phyloP scores from a whole-genome alignment of 2,888 invertebrate species.

The Sinohyriopsis cumingii region DNA sequence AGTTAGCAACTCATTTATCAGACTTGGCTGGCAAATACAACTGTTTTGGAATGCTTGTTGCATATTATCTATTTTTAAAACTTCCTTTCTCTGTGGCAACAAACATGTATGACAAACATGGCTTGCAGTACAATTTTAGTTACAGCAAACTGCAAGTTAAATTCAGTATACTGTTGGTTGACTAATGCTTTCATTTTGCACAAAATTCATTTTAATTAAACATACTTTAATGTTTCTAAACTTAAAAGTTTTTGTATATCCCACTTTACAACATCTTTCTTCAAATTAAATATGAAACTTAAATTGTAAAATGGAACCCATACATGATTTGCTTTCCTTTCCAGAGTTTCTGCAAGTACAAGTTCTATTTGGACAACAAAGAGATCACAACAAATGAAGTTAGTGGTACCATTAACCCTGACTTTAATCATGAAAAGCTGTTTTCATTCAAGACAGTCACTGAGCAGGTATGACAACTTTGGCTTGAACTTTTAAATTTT shows the following conservation, averaged over 20 bases:
- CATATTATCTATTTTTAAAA: too few species aligned
- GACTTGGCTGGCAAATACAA: too few species aligned
- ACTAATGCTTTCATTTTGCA: too few species aligned
- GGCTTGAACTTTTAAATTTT: too few species aligned
- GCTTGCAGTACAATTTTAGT: too few species aligned
- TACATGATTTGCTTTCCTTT: slow-evolving; percentile 6
- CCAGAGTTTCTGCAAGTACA: slow-evolving; percentile 73
- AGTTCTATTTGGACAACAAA: slow-evolving; percentile 73
- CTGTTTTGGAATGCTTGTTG: too few species aligned
- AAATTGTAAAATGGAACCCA: background rate
- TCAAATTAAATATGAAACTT: background rate
- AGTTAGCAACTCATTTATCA: background rate
- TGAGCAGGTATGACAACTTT: slow-evolving; percentile 64
- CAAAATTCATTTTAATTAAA: too few species aligned
- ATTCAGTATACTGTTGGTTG: too few species aligned
- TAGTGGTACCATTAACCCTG: slow-evolving; percentile 72
- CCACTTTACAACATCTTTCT: background rate
- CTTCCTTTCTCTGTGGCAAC: too few species aligned
- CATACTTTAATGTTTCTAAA: background rate
- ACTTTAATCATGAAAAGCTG: slow-evolving; percentile 73
- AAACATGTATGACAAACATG: too few species aligned
- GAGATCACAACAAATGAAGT: slow-evolving; percentile 68
- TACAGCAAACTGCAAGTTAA: too few species aligned
- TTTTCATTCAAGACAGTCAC: slow-evolving; percentile 73
- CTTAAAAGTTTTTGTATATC: background rate